Percentiles rank a stretch among this genome's conserved stretches.
Conservation (phyloP, 2,113 vertebrate genomes). For the Embiotoca jacksoni region DNA sequence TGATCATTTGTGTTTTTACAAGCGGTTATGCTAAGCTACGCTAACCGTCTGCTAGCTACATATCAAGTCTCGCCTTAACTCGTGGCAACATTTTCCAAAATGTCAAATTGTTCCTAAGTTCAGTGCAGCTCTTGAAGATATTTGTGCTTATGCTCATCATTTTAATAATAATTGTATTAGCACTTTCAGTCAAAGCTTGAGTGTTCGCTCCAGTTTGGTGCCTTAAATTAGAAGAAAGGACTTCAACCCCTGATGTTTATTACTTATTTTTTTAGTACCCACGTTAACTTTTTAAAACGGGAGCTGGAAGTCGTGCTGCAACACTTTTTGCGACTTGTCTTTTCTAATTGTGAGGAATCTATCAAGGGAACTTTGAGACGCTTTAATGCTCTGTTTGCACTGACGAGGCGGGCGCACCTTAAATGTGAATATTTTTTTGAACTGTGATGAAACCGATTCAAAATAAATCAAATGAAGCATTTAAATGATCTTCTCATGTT, state of each 20-base stretch:
- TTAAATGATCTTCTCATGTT: constrained; percentile 7
- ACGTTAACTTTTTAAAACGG: background rate
- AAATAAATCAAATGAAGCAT: constrained; percentile 32
- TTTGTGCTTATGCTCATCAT: background rate
- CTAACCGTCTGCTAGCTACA: background rate
- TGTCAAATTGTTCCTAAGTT: no score
- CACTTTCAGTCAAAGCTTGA: constrained; percentile 39
- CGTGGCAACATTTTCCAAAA: no score
- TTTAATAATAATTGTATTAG: constrained; percentile 19
- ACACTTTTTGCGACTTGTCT: constrained; percentile 4
- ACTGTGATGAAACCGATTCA: constrained; percentile 62
- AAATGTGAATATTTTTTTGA: constrained; percentile 74
- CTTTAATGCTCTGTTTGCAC: constrained; percentile 60
- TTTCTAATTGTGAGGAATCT: constrained; percentile 24
- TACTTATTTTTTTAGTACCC: background rate
- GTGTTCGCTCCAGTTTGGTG: background rate
- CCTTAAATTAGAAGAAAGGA: constrained; percentile 7
- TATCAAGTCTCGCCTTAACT: background rate
- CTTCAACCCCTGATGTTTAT: constrained; percentile 3
- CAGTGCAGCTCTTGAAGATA: no score
- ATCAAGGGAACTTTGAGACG: constrained; percentile 42
- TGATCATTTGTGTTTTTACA: background rate
- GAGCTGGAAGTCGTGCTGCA: background rate
- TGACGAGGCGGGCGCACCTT: constrained; percentile 50
- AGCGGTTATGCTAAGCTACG: background rate